Percentiles rank a stretch among this genome's conserved stretches.
Evolutionary conservation across 2,888 invertebrate genomes (phyloP).

Genomic region (Tromatobia lineatoria): DNA sequence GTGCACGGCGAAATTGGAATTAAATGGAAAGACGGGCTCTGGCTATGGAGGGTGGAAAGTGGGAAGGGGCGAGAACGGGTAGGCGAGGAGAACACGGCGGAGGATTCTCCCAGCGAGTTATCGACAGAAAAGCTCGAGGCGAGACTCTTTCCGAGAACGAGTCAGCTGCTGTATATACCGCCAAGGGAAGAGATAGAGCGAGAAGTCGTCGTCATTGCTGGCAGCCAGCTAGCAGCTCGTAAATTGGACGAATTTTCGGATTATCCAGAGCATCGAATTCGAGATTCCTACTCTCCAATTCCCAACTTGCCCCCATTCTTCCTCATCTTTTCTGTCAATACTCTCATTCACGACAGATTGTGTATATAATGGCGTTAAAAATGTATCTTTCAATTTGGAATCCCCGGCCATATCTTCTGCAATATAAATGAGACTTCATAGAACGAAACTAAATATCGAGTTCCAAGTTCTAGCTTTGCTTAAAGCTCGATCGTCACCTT

Average conservation of each 20-base stretch:
- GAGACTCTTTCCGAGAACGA: slow-evolving; percentile 11
- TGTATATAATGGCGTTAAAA: slow-evolving; percentile 12
- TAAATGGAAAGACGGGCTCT: slow-evolving; percentile 32
- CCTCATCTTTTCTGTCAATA: slow-evolving; percentile 7
- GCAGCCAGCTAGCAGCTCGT: slow-evolving; percentile 11
- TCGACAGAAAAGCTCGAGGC: slow-evolving; percentile 43
- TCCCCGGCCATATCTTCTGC: neutral
- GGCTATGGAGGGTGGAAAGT: slow-evolving; percentile 8
- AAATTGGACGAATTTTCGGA: slow-evolving; percentile 40
- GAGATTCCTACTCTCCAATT: slow-evolving; percentile 32
- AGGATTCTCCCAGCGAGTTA: slow-evolving; percentile 33
- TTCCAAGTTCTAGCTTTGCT: neutral
- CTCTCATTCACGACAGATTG: slow-evolving; percentile 21
- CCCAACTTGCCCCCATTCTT: slow-evolving; percentile 1
- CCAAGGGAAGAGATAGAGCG: slow-evolving; percentile 6
- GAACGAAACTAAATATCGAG: slow-evolving; percentile 38
- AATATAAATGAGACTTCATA: slow-evolving; percentile 3
- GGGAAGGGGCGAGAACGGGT: slow-evolving; percentile 10
- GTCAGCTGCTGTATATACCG: neutral
- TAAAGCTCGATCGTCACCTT: neutral
- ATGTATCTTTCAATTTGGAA: slow-evolving; percentile 19
- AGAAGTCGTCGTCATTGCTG: slow-evolving; percentile 23
- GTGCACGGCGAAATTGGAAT: slow-evolving; percentile 34
- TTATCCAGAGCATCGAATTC: slow-evolving; percentile 40
- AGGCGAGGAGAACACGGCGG: slow-evolving; percentile 25